Conservation (phyloP, 2,113 vertebrate genomes). For the Mixornis gularis region DNA sequence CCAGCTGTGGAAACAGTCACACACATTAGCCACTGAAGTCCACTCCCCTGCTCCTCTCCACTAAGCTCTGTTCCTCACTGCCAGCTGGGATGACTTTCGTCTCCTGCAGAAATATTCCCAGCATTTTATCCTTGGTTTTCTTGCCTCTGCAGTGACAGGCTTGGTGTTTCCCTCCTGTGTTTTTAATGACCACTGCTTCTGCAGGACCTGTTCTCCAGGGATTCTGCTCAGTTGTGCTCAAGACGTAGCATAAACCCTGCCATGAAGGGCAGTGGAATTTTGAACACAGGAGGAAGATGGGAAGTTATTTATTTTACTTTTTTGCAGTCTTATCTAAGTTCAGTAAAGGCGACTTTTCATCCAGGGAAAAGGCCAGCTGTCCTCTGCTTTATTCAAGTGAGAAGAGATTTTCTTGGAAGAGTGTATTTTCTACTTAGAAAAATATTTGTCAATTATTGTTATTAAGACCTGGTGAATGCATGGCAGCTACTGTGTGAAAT, state of each 20-base stretch:
- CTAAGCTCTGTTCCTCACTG: neutral
- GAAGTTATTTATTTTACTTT: neutral
- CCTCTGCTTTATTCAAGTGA: neutral
- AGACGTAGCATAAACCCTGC: neutral
- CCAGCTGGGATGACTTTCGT: neutral
- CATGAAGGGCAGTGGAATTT: neutral
- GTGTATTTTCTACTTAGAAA: conserved; percentile 4
- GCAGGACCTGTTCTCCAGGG: neutral
- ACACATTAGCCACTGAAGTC: neutral
- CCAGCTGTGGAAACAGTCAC: neutral
- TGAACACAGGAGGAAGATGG: neutral
- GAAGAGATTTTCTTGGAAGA: conserved; percentile 20
- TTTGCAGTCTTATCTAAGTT: neutral
- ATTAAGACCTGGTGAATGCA: conserved; percentile 19
- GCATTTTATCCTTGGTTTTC: neutral
- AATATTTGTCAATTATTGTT: neutral
- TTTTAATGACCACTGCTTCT: neutral
- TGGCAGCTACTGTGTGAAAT: conserved; percentile 39
- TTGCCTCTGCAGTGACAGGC: neutral
- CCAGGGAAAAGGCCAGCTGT: neutral
- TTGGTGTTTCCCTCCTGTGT: neutral
- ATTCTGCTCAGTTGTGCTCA: neutral
- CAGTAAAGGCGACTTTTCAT: neutral
- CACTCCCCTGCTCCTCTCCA: fast-evolving
- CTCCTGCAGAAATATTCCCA: neutral